These are phyloP conservation scores for Chloroclysta siterata DNA, from an alignment of 2,888 invertebrate species.

Conservation along the genomic window DNA sequence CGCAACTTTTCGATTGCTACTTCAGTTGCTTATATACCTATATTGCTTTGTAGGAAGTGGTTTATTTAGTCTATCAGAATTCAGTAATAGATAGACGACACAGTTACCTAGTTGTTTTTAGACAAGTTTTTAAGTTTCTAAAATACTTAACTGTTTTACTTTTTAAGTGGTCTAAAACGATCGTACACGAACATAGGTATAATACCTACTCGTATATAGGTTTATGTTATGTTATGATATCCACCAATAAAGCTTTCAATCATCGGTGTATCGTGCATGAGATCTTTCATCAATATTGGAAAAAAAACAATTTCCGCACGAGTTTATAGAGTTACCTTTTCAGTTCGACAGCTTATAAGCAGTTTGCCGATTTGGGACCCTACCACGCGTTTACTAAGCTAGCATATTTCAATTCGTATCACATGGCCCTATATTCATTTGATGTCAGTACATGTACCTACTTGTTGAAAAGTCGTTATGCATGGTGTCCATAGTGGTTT, in stretches of 20 bases:
- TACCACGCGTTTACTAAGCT: no score
- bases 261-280: conserved; percentile 19
- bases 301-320: conserved; percentile 61
- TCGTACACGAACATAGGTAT: background rate
- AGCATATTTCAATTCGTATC: no score
- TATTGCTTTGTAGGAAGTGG: conserved; percentile 18
- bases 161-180: conserved; percentile 13
- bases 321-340: conserved; percentile 54
- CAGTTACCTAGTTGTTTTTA: no score
- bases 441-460: background rate
- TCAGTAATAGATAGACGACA: no score
- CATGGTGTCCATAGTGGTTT: no score
- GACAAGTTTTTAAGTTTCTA: no score
- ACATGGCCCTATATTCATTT: no score
- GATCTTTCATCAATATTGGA: conserved; percentile 36
- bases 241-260: conserved; percentile 23
- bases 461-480: conserved; percentile 45
- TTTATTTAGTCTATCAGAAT: no score
- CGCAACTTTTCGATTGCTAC: conserved; percentile 23
- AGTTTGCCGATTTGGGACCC: conserved; percentile 46
- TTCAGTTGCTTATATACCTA: conserved; percentile 25
- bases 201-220: background rate
- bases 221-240: background rate
- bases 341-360: conserved; percentile 59
- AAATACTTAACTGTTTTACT: no score